phyloP scores from a whole-genome alignment of 1,140 invertebrate genomes.

The Musca domestica region DNA sequence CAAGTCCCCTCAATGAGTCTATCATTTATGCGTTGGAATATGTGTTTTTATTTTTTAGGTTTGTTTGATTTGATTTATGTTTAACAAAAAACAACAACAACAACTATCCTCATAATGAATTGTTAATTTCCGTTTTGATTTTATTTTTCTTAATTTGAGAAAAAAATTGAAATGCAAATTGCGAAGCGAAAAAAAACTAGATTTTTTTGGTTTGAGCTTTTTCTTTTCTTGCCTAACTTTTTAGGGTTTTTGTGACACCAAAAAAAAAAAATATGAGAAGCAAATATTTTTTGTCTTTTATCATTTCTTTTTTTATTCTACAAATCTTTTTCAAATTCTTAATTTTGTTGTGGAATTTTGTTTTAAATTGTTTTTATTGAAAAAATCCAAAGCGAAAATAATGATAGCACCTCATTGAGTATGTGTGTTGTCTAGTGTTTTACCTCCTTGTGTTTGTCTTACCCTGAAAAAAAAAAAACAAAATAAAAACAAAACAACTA shows the following conservation, averaged over 20 bases:
- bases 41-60: slow-evolving; percentile 24
- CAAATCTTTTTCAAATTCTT: slow-evolving; percentile 29
- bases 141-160: not conserved
- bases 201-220: slow-evolving; percentile 49
- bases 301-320: slow-evolving; percentile 26
- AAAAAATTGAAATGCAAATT: slow-evolving; percentile 9
- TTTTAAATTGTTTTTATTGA: slow-evolving; percentile 28
- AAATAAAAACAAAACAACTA: slow-evolving; percentile 17
- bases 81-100: slow-evolving; percentile 8
- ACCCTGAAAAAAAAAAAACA: slow-evolving; percentile 49
- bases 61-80: slow-evolving; percentile 26
- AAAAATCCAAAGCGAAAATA: slow-evolving; percentile 47
- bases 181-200: slow-evolving; percentile 1
- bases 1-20: slow-evolving; percentile 53
- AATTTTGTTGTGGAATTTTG: slow-evolving; percentile 28
- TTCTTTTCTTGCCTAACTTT: slow-evolving; percentile 50
- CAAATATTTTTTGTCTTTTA: slow-evolving; percentile 30
- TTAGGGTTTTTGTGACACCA: slow-evolving; percentile 30
- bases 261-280: slow-evolving; percentile 8
- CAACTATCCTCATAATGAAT: slow-evolving; percentile 4
- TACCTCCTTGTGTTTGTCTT: slow-evolving; percentile 69
- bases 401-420: slow-evolving; percentile 55
- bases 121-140: slow-evolving; percentile 25
- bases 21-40: slow-evolving; percentile 53
- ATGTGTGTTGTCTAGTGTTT: slow-evolving; percentile 73